Evolutionary conservation across 2,888 invertebrate species (phyloP).

Genomic region (Caprella mutica): DNA sequence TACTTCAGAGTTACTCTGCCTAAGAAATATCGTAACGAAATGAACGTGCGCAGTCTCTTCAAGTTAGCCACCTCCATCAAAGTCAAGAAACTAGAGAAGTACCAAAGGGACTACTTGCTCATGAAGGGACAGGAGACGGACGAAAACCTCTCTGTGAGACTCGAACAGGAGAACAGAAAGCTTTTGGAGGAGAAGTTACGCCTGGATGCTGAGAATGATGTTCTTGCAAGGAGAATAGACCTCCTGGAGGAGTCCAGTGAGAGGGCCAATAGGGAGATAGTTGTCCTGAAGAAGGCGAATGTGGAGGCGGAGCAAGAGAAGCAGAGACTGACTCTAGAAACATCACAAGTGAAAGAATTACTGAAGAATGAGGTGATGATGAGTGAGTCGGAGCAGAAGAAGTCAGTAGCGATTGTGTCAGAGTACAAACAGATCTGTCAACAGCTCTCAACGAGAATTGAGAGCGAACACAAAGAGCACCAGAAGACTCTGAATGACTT

Average conservation of each 20-base stretch:
- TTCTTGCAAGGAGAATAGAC: conserved; percentile 43
- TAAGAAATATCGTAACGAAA: conserved; percentile 86
- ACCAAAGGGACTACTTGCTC: conserved; percentile 76
- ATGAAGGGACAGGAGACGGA: conserved; percentile 51
- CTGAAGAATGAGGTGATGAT: conserved; percentile 62
- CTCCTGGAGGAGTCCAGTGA: conserved; percentile 34
- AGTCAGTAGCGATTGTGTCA: conserved; percentile 67
- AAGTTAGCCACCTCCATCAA: conserved; percentile 81
- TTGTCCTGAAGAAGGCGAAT: conserved; percentile 43
- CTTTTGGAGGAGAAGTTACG: conserved; percentile 46
- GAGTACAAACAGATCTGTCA: conserved; percentile 71
- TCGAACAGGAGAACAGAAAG: conserved; percentile 43
- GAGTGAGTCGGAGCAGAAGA: conserved; percentile 57
- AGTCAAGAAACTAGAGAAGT: conserved; percentile 85
- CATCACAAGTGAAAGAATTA: conserved; percentile 61
- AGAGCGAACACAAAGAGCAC: conserved; percentile 60
- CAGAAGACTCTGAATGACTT: conserved; percentile 52
- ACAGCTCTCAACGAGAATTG: conserved; percentile 71
- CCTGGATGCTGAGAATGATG: conserved; percentile 50
- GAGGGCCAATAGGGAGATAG: conserved; percentile 40
- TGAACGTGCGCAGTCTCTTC: conserved; percentile 75
- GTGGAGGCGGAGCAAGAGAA: conserved; percentile 62
- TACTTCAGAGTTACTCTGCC: conserved; percentile 96
- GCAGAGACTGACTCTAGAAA: conserved; percentile 53
- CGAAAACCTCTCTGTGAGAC: conserved; percentile 38